Percentiles rank a stretch among this genome's conserved stretches.
Evolutionary conservation across 2,113 vertebrate genomes (phyloP).

Genomic region (Rattus norvegicus): GRCr8 NC_086022.1:183043001-183043500

Average conservation of each 20-base stretch:
- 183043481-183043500: neutral
- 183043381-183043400: neutral
- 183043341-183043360: neutral
- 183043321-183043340: neutral
- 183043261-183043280: too few species aligned
- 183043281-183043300: neutral
- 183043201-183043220: neutral
- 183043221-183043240: neutral
- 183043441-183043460: conserved; percentile 23
- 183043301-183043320: neutral
- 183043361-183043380: neutral
- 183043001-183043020: neutral
- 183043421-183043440: neutral
- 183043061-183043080: neutral
- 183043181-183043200: neutral
- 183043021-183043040: neutral
- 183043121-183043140: neutral
- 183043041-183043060: neutral
- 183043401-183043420: neutral
- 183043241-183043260: neutral
- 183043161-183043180: neutral
- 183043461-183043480: conserved; percentile 17
- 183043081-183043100: neutral
- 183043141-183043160: neutral
- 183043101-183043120: neutral